Evolutionary conservation across 2,113 vertebrate species (phyloP).

Genomic region (Urocynchramus pylzowi): DNA sequence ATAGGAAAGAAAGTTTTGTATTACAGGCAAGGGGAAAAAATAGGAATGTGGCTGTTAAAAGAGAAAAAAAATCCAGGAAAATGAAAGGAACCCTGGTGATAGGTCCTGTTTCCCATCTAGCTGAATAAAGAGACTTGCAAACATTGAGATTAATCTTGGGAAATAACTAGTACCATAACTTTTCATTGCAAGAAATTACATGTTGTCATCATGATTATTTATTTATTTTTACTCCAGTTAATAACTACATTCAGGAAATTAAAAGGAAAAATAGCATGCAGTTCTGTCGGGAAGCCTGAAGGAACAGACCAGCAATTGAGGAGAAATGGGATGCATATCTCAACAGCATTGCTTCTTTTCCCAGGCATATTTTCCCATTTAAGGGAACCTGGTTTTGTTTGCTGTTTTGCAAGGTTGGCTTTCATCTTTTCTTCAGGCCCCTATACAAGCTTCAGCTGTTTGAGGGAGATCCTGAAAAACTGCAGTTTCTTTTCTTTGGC

Average conservation of each 20-base stretch:
- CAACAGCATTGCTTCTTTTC: background rate
- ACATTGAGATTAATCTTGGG: constrained; percentile 16
- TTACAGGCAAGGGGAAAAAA: constrained; percentile 4
- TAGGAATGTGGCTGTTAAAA: background rate
- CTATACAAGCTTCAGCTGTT: background rate
- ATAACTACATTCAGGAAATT: constrained; percentile 16
- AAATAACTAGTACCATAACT: background rate
- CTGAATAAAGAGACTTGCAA: constrained; percentile 12
- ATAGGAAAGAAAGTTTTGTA: constrained; percentile 36
- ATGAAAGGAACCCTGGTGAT: constrained; percentile 2
- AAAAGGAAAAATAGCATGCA: background rate
- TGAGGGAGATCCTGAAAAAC: background rate
- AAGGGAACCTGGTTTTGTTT: background rate
- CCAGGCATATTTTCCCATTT: background rate
- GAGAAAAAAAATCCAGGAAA: background rate
- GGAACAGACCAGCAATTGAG: background rate
- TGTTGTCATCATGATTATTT: constrained; percentile 20
- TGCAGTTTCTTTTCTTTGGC: background rate
- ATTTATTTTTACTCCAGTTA: constrained; percentile 14
- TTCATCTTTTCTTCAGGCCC: background rate
- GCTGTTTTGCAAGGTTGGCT: background rate
- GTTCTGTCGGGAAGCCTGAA: background rate
- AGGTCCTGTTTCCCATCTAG: background rate
- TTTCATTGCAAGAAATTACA: constrained; percentile 36
- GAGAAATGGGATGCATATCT: background rate